phyloP scores from a whole-genome alignment of 2,797 vertebrate genomes.

The Liparis tanakae region DNA sequence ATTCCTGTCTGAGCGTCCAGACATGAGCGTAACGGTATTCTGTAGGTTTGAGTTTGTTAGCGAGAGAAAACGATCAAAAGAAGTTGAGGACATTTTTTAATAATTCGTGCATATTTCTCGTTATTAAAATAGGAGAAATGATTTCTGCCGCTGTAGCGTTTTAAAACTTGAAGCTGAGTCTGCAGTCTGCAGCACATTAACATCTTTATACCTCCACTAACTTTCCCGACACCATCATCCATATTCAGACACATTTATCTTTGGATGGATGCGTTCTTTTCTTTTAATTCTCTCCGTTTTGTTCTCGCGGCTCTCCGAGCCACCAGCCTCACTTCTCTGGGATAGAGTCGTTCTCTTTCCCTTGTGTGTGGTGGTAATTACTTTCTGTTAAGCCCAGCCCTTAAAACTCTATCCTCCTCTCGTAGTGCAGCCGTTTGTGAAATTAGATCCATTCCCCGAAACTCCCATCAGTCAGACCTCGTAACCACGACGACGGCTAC shows the following conservation, averaged over 20 bases:
- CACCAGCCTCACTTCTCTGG: slow-evolving; percentile 36
- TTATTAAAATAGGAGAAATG: background rate
- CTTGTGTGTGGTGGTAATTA: slow-evolving; percentile 72
- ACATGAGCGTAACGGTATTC: too few species aligned
- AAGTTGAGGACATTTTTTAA: background rate
- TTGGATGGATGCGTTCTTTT: slow-evolving; percentile 14
- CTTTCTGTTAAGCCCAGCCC: slow-evolving; percentile 74
- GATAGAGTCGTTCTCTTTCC: slow-evolving; percentile 71
- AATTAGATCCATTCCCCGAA: slow-evolving; percentile 84
- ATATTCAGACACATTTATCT: slow-evolving; percentile 20
- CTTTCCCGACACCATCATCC: background rate
- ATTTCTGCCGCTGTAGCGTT: background rate
- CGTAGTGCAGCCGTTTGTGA: slow-evolving; percentile 87
- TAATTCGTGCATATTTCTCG: background rate
- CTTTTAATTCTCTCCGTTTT: slow-evolving; percentile 11
- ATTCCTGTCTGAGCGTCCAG: too few species aligned
- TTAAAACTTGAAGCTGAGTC: background rate
- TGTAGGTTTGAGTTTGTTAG: too few species aligned
- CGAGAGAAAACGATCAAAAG: background rate
- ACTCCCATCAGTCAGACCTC: slow-evolving; percentile 44
- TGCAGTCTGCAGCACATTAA: background rate
- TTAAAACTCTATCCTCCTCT: slow-evolving; percentile 45
- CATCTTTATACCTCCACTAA: background rate
- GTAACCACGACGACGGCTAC: too few species aligned
- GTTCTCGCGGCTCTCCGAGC: slow-evolving; percentile 25